phyloP scores from a whole-genome alignment of 1,140 invertebrate species.

The Drosophila orena region DNA sequence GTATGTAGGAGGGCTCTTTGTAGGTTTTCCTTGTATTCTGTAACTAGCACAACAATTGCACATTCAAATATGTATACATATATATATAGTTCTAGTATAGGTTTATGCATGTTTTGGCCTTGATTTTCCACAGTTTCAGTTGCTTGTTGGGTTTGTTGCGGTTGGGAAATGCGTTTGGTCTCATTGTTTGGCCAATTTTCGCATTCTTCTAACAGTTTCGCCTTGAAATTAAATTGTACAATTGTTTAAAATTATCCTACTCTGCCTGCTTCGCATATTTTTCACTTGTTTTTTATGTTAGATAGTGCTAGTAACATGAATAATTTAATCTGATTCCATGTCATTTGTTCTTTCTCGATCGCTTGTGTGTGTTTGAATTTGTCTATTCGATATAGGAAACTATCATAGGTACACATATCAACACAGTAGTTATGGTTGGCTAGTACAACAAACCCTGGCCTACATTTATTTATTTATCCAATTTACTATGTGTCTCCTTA shows the following conservation, averaged over 20 bases:
- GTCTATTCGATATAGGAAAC: conserved; percentile 57
- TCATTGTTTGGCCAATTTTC: conserved; percentile 65
- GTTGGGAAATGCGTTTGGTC: conserved; percentile 71
- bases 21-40: conserved; percentile 46
- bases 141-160: conserved; percentile 29
- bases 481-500: conserved; percentile 38
- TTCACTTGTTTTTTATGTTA: conserved; percentile 12
- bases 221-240: conserved; percentile 17
- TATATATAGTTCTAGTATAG: conserved; percentile 41
- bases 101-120: conserved; percentile 54
- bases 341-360: conserved; percentile 37
- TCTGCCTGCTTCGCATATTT: conserved; percentile 26
- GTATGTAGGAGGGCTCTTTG: conserved; percentile 55
- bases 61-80: conserved; percentile 52
- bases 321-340: conserved; percentile 60
- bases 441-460: conserved; percentile 50
- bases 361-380: conserved; percentile 24
- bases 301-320: conserved; percentile 64
- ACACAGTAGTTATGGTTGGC: conserved; percentile 52
- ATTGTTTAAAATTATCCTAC: conserved; percentile 28
- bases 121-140: conserved; percentile 42
- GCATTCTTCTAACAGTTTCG: conserved; percentile 42
- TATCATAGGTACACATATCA: conserved; percentile 73
- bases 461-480: conserved; percentile 38
- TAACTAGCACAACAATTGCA: conserved; percentile 54